Base-by-base conservation (phyloP, 2,113 vertebrate species). In the Stomatorhinus ivindoensis region DNA sequence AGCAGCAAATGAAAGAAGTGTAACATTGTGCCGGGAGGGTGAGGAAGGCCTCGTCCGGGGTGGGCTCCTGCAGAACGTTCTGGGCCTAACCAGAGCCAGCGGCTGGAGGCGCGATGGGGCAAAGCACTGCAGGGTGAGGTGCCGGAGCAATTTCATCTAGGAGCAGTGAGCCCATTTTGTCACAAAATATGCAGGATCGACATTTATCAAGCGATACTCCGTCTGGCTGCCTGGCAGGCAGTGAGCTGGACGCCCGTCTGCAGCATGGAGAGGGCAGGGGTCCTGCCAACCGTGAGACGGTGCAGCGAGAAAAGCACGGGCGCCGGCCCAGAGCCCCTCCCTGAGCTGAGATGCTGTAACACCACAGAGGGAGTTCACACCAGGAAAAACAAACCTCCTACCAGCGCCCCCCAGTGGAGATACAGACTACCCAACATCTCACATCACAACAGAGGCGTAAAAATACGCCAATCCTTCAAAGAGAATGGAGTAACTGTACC, bases 1-100 rank as follows among this genome's bases (percentile, higher is more conserved):
- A 93, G 91, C 88, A 88, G 65, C 91, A 91, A 94, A 95, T 93
- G 94, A 95, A 95, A 95, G 93, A 94, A 93, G 93, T 95, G 94
- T 93, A 94, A 94, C 93, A 92, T 93, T 94, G 92, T 92, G 92
- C 91, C 91, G 90, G 90, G 92, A 90, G 65, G 91, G 91, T 89
- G 91, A 51, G 91, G 58, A 90, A 94, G 92, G 92, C 92, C 94
- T 82, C 90, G 93, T 92, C 4, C 92, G 92, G 90, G 92, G 91
- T 1, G 44, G 91, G 92, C 92, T 93, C 92, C 91, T 92, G 91
- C 90, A 91, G 88, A 89, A 87, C 84, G 5, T 21, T 6, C 93
- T 55, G 88, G 90, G 91, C 93, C 93, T 94, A 94, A 94, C 93
- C 92, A 92, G 92, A 94, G 93, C 91, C 92, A 92, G 93, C 92